Conservation (phyloP, 2,888 invertebrate genomes). For the Anorthoa munda region DNA sequence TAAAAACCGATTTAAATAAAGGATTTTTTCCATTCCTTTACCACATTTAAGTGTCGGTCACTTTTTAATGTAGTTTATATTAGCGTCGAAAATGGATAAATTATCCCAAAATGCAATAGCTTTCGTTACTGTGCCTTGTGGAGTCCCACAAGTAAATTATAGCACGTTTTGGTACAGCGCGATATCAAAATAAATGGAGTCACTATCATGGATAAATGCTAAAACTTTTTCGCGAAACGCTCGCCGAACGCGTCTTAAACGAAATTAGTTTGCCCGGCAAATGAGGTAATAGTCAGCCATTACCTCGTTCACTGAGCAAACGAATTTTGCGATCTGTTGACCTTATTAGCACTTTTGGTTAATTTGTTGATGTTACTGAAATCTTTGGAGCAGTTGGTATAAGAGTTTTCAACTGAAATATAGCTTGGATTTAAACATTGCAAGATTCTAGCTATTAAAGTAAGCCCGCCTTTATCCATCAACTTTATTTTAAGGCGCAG, state of each 20-base stretch:
- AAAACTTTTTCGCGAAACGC: conserved; percentile 33
- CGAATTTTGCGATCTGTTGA: conserved; percentile 55
- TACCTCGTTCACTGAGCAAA: conserved; percentile 52
- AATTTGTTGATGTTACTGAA: conserved; percentile 35
- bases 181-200: conserved; percentile 35
- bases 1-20: no score
- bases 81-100: no score
- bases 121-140: not conserved
- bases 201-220: conserved; percentile 24
- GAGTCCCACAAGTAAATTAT: conserved; percentile 12
- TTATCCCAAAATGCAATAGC: not conserved
- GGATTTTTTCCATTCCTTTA: no score
- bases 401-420: not conserved
- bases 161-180: conserved; percentile 4
- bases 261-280: conserved; percentile 57
- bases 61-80: no score
- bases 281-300: conserved; percentile 52
- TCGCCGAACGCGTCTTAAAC: conserved; percentile 42
- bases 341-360: conserved; percentile 48
- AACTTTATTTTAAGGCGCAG: conserved; percentile 1
- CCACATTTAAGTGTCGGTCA: no score
- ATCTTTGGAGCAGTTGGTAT: not conserved
- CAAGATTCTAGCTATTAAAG: not conserved
- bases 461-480: not conserved
- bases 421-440: not conserved